Percentiles rank a stretch among this genome's conserved stretches.
phyloP scores from a whole-genome alignment of 1,140 invertebrate species.

The Papilio machaon region DNA sequence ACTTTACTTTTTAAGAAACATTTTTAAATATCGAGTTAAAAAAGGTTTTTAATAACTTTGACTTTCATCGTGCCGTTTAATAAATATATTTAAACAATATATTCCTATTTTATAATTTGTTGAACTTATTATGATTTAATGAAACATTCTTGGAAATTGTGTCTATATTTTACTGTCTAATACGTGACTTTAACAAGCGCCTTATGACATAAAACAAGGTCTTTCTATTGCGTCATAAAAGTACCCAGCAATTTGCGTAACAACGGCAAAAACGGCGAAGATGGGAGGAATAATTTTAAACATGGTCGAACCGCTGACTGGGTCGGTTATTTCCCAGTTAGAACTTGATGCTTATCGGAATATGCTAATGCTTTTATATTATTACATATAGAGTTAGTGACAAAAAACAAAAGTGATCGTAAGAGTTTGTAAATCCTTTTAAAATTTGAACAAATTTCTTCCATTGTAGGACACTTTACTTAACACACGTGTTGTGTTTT shows the following conservation, averaged over 20 bases:
- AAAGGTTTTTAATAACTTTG: neutral
- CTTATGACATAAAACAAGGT: conserved; percentile 12
- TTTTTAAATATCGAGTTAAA: too few species aligned
- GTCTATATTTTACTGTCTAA: neutral
- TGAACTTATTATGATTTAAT: neutral
- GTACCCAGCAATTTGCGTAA: conserved; percentile 18
- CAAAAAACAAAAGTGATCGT: neutral
- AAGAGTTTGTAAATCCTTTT: neutral
- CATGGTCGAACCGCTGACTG: neutral
- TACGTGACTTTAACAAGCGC: conserved; percentile 17
- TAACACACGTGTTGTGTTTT: neutral
- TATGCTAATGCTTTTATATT: conserved; percentile 16
- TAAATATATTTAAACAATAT: neutral
- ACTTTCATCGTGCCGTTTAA: neutral
- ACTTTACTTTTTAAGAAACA: neutral
- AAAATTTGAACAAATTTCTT: neutral
- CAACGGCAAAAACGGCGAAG: neutral
- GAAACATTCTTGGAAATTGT: neutral
- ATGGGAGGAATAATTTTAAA: conserved; percentile 12
- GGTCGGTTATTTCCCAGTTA: neutral
- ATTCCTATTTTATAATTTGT: too few species aligned
- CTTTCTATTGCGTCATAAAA: conserved; percentile 25
- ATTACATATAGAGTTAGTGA: neutral
- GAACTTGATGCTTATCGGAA: neutral
- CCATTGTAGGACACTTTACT: neutral